Percentiles rank a stretch among this genome's conserved stretches.
Evolutionary conservation across 1,140 invertebrate genomes (phyloP).

Genomic region (Diorhabda sublineata): DNA sequence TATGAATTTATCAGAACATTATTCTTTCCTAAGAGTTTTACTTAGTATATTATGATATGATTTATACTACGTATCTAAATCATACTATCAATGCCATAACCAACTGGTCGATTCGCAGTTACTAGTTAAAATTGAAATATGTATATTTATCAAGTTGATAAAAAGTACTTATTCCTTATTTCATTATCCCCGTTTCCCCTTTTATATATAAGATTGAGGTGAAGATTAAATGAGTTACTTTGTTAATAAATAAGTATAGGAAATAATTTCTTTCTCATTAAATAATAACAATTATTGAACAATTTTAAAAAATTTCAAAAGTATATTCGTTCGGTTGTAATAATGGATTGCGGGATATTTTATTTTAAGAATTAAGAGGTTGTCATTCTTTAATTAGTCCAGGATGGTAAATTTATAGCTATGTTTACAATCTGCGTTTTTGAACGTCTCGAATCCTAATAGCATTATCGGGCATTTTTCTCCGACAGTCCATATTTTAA

Average conservation of each 20-base stretch:
- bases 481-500: conserved; percentile 15
- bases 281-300: no score
- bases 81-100: background rate
- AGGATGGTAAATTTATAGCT: conserved; percentile 2
- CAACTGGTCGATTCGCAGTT: background rate
- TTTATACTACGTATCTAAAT: background rate
- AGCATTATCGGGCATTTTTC: conserved; percentile 11
- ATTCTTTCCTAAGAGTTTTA: background rate
- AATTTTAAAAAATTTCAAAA: no score
- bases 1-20: background rate
- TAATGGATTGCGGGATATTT: background rate
- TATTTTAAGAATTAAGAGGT: background rate
- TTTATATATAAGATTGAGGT: no score
- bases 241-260: no score
- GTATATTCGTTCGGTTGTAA: no score
- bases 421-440: conserved; percentile 4
- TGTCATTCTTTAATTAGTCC: conserved; percentile 15
- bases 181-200: no score
- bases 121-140: no score
- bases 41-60: background rate
- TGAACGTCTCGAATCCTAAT: background rate
- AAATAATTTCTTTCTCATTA: no score
- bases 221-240: no score
- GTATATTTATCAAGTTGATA: no score
- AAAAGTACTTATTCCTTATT: no score